Conservation (phyloP, 2,797 vertebrate genomes). For the Poeciliopsis gracilis region DNA sequence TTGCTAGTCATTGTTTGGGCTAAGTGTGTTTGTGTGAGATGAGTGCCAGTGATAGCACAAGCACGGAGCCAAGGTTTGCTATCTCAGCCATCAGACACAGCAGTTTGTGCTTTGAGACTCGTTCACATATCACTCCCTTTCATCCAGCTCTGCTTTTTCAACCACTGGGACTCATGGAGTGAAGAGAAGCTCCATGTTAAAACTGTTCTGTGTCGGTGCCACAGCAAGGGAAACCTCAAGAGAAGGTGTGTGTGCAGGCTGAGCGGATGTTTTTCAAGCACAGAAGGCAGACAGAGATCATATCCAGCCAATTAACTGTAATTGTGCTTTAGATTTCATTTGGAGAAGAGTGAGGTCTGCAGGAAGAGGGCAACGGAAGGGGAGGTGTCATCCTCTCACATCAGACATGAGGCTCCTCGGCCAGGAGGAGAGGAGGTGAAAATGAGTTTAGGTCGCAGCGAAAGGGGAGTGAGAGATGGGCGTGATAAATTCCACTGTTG, state of each 20-base stretch:
- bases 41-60: constrained; percentile 60
- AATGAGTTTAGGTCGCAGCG: constrained; percentile 53
- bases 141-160: constrained; percentile 14
- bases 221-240: constrained; percentile 21
- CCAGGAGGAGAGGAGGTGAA: constrained; percentile 56
- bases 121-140: constrained; percentile 36
- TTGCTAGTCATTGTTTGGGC: constrained; percentile 71
- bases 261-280: constrained; percentile 62
- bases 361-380: constrained; percentile 57
- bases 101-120: constrained; percentile 33
- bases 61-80: constrained; percentile 53
- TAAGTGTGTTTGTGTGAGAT: constrained; percentile 76
- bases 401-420: constrained; percentile 62
- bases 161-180: constrained; percentile 15
- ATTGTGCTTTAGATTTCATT: constrained; percentile 64
- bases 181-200: constrained; percentile 13
- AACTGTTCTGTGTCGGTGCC: constrained; percentile 10
- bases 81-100: constrained; percentile 68
- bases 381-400: constrained; percentile 76
- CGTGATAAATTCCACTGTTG: constrained; percentile 47
- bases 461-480: constrained; percentile 51
- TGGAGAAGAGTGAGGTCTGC: constrained; percentile 36
- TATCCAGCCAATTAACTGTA: constrained; percentile 70
- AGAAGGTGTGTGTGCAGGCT: constrained; percentile 27
- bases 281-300: constrained; percentile 56